Conservation (phyloP, 2,797 vertebrate genomes). For the Chelon labrosus region DNA sequence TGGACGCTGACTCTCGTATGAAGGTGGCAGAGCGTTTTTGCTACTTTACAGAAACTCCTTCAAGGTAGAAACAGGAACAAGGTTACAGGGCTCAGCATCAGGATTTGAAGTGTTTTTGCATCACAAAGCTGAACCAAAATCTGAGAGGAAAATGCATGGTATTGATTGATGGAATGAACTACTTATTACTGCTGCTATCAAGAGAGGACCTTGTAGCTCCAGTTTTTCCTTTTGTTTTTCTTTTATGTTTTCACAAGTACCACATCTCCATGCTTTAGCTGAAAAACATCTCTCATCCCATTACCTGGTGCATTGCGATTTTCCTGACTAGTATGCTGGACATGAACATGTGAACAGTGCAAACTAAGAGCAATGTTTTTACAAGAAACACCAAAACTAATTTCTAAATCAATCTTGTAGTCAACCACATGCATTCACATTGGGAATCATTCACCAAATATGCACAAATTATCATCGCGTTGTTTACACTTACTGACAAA, state of each 20-base stretch:
- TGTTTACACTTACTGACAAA: too few species aligned
- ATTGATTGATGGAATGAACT: constrained; percentile 27
- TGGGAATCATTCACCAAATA: not conserved
- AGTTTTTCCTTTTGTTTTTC: not conserved
- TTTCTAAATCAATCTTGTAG: not conserved
- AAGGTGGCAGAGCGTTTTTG: constrained; percentile 64
- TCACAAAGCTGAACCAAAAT: not conserved
- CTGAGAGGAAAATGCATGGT: not conserved
- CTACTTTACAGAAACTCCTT: constrained; percentile 52
- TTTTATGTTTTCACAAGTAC: constrained; percentile 9
- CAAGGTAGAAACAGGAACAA: constrained; percentile 55
- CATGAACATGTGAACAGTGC: too few species aligned
- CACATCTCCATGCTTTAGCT: not conserved
- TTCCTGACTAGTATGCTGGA: too few species aligned
- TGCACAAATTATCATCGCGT: too few species aligned
- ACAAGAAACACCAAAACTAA: too few species aligned
- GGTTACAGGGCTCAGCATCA: constrained; percentile 36
- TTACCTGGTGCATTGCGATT: too few species aligned
- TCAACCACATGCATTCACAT: not conserved
- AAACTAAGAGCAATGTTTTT: too few species aligned
- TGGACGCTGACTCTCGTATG: constrained; percentile 44
- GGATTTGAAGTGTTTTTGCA: constrained; percentile 6
- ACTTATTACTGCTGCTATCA: constrained; percentile 22
- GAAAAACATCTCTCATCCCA: too few species aligned
- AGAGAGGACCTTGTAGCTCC: not conserved